A percentile compares a stretch with the other conserved stretches of the same genome.
Evolutionary conservation across 2,888 invertebrate genomes (phyloP).

Genomic region (Lasioglossum zephyrum): DNA sequence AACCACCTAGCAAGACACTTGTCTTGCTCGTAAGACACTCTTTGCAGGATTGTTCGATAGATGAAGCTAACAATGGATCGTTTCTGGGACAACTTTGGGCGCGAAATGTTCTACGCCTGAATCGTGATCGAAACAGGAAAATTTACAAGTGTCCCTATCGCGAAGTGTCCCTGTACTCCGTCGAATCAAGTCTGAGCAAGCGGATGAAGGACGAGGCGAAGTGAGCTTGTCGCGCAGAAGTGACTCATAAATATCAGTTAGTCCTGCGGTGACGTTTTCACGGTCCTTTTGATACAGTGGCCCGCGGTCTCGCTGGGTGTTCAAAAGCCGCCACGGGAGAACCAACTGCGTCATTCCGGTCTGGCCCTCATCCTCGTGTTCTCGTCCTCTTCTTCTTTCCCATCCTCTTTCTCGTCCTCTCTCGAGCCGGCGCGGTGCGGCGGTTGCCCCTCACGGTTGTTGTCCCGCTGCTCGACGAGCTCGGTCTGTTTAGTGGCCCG

Average conservation of each 20-base stretch:
- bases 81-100: too few species aligned
- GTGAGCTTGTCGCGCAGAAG: slow-evolving; percentile 58
- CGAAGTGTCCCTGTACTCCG: not conserved
- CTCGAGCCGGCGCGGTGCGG: not conserved
- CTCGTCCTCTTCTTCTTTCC: not conserved
- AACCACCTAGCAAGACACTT: not conserved
- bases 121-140: not conserved
- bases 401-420: not conserved
- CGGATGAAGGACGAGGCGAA: slow-evolving; percentile 25
- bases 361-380: not conserved
- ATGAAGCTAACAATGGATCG: too few species aligned
- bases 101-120: too few species aligned
- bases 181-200: slow-evolving; percentile 22
- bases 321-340: slow-evolving; percentile 48
- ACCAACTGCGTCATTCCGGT: slow-evolving; percentile 47
- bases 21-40: not conserved
- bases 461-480: slow-evolving; percentile 59
- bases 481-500: slow-evolving; percentile 61
- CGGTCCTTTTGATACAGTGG: slow-evolving; percentile 66
- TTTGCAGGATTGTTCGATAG: too few species aligned
- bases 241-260: slow-evolving; percentile 69
- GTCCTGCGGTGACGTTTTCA: slow-evolving; percentile 59
- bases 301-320: slow-evolving; percentile 60
- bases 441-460: slow-evolving; percentile 33
- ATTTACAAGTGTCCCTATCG: not conserved